Base-by-base conservation (phyloP, 2,888 invertebrate species). In the Autographa gamma region DNA sequence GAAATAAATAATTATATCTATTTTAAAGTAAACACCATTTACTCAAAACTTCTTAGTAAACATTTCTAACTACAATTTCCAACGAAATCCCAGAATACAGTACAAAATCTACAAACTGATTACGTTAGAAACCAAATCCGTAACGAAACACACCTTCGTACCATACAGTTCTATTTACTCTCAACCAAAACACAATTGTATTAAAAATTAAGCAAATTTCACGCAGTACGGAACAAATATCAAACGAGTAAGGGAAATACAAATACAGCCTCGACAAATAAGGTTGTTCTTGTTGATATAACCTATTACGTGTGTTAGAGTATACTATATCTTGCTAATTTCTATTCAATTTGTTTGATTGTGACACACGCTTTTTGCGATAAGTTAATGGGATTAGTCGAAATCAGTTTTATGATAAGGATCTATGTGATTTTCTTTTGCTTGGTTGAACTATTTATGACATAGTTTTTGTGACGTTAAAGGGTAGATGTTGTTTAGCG, bases 301-400 rank as follows among this genome's bases (percentile, higher is more conserved):
- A 52, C 19, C 18, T 48, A 62, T 74, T 74, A 72, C 43, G 9
- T 16, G 13, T 60, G 70, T 60, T 69, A 66, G 34, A 63, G 60
- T 34, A 59, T 58, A 76, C 64, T 63, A 68, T 59, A 69, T 54
- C 31, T 14, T 2, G 62, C 63, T 71, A 73, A 78, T 71, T 83
- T 74, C 67, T 76, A 73, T 81, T 73, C 62, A 68, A 79, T 77
- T 74, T 75, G 38, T 74, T 76, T 80, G 79, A 85, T 85, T 84
- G 82, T 68, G 60, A 67, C 71, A 68, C 38, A 64, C 60, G 38
- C 74, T 79, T 83, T 82, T 78, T 64, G 62, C 60, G 60, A 41
- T 52, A 48, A 63, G 6, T 66, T 25, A 69, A 69, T 2, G 18
- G 5, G 16, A 41, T 60, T 52, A 67, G 16, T 60, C 54, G 16